Base-by-base conservation (phyloP, 2,888 invertebrate genomes). In the Pteria penguin region DNA sequence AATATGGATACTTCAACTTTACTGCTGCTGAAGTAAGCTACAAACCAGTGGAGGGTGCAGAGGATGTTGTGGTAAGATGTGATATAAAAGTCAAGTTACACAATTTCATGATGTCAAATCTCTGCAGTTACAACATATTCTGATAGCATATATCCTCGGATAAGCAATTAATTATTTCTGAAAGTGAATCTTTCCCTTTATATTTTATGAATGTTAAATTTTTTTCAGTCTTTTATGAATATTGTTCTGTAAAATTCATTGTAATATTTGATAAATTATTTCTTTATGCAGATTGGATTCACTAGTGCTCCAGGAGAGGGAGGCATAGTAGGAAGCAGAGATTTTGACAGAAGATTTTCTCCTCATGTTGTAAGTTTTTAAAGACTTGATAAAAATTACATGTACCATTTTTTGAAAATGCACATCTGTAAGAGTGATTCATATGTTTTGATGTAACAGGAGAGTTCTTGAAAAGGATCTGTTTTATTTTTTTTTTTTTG, bases 301-400 rank as follows among this genome's bases (percentile, higher is more conserved):
- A 95, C 95, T 87, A 98, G 97, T 86, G 96, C 98, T 84, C 99
- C 98, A 5, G 99, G 99, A 73, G 97, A 99, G 93, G 98, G 98
- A 82, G 96, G 96, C 72, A 97, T 98, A 89, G 96, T 97, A 69
- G 96, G 97, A 18, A 96, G 95, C 94, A 96, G 94, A 88, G 98
- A 98, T 92, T 98, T 96, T 90, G 97, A 98, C 93, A 96, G 97
- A 93, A 96, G 97, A 90, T 98, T 98, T 93, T 98, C 98, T 2
- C 97, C 98, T 0, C 98, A 98, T 93, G 96, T 97, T 91, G 96
- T 95, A 93, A 93, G 93, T 87, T 18, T 14, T 45, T 45, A n/a
- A n/a, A n/a, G n/a, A n/a, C n/a, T n/a, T n/a, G n/a, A n/a, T n/a
- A n/a, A n/a, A n/a, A n/a, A n/a, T n/a, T n/a, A n/a, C n/a, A n/a